Conservation (phyloP, 1,140 invertebrate species). For the Vanessa tameamea region DNA sequence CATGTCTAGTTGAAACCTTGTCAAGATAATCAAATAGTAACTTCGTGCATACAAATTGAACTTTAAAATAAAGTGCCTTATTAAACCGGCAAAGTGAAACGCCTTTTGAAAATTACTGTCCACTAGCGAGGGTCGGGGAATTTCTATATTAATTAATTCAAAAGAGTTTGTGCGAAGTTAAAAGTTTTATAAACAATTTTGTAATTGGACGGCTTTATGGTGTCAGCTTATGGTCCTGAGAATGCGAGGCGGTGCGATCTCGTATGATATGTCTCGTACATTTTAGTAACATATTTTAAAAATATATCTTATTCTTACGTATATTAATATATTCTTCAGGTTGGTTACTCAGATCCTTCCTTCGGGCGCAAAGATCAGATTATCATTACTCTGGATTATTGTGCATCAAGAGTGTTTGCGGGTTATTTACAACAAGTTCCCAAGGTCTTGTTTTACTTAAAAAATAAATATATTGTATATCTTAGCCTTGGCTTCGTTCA, state of each 20-base stretch:
- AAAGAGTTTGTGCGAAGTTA: conserved; percentile 45
- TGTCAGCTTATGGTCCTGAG: conserved; percentile 1
- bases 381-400: too few species aligned
- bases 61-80: conserved; percentile 13
- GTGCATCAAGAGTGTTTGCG: too few species aligned
- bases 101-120: conserved; percentile 24
- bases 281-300: neutral
- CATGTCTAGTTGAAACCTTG: neutral
- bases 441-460: too few species aligned
- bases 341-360: too few species aligned
- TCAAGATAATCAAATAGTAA: conserved; percentile 1
- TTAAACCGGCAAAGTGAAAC: conserved; percentile 13
- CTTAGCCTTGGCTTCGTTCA: neutral
- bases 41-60: conserved; percentile 8
- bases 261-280: too few species aligned
- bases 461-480: neutral
- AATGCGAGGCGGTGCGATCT: conserved; percentile 18
- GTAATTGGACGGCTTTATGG: conserved; percentile 34
- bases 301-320: too few species aligned
- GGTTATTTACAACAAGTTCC: too few species aligned
- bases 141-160: conserved; percentile 49
- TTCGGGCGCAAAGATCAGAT: too few species aligned
- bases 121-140: conserved; percentile 25
- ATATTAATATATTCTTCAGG: too few species aligned
- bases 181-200: conserved; percentile 46